Percentiles rank a stretch among this genome's conserved stretches.
Conservation (phyloP, 2,113 vertebrate genomes). For the Fregata magnificens region DNA sequence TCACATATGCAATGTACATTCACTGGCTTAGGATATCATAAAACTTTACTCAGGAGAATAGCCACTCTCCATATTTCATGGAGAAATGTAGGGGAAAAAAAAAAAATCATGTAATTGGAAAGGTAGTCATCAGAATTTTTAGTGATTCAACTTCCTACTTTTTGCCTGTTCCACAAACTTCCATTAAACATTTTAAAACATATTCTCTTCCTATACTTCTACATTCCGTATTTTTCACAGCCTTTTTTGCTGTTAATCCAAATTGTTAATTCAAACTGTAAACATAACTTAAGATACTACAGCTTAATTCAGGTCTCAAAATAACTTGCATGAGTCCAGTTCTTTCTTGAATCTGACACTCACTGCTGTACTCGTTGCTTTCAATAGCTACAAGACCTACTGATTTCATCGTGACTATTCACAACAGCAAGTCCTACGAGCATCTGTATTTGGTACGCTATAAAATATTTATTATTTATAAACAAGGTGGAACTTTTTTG, state of each 20-base stretch:
- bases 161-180: not conserved
- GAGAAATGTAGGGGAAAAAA: not conserved
- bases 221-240: not conserved
- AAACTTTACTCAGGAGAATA: not conserved
- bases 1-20: not conserved
- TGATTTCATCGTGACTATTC: not conserved
- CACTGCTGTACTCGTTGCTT: not conserved
- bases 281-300: not conserved
- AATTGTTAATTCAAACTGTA: not conserved
- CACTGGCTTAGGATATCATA: not conserved
- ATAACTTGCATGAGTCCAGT: not conserved
- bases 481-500: not conserved
- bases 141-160: not conserved
- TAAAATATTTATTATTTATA: not conserved
- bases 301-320: not conserved
- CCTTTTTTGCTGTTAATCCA: not conserved
- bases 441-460: not conserved
- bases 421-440: not conserved
- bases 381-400: not conserved
- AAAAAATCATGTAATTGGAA: not conserved
- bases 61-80: not conserved
- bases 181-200: not conserved
- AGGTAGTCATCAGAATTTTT: not conserved
- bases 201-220: not conserved
- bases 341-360: not conserved